Evolutionary conservation across 1,140 invertebrate genomes (phyloP).

Genomic region (Brachystomella parvula): DNA sequence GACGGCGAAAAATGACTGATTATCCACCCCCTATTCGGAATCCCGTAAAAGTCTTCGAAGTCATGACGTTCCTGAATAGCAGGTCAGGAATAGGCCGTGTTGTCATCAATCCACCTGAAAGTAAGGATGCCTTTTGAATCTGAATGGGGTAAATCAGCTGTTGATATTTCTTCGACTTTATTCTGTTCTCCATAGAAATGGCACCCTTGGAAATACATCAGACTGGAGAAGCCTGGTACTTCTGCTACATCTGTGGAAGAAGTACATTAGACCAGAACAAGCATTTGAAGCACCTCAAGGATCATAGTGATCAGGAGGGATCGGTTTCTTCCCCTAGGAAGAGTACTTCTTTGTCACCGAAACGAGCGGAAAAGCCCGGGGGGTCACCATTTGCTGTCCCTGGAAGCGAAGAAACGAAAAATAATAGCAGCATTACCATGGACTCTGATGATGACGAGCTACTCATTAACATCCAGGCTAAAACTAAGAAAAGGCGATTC

Average conservation of each 20-base stretch:
- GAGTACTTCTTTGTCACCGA: not conserved
- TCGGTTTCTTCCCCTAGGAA: not conserved
- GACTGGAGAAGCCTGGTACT: slow-evolving; percentile 12
- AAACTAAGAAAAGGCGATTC: slow-evolving; percentile 58
- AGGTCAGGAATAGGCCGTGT: slow-evolving; percentile 2
- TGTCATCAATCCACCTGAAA: slow-evolving; percentile 4
- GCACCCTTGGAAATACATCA: not conserved
- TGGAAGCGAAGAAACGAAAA: not conserved
- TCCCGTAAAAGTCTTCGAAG: not conserved
- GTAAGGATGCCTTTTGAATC: too few species aligned
- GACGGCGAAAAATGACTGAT: not conserved
- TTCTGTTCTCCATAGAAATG: not conserved
- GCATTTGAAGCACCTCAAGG: slow-evolving; percentile 17
- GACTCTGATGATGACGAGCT: not conserved
- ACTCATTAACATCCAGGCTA: not conserved
- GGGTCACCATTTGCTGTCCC: not conserved
- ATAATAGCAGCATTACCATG: too few species aligned
- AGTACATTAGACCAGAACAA: slow-evolving; percentile 5
- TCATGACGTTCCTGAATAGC: not conserved
- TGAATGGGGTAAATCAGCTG: too few species aligned
- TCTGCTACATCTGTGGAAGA: not conserved
- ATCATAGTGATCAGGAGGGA: not conserved
- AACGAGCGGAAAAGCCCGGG: not conserved
- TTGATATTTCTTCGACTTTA: not conserved
- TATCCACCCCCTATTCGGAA: not conserved